These are phyloP conservation scores for Protobothrops flavoviridis DNA, from an alignment of 2,113 vertebrate species.

Conservation along the genomic window DNA sequence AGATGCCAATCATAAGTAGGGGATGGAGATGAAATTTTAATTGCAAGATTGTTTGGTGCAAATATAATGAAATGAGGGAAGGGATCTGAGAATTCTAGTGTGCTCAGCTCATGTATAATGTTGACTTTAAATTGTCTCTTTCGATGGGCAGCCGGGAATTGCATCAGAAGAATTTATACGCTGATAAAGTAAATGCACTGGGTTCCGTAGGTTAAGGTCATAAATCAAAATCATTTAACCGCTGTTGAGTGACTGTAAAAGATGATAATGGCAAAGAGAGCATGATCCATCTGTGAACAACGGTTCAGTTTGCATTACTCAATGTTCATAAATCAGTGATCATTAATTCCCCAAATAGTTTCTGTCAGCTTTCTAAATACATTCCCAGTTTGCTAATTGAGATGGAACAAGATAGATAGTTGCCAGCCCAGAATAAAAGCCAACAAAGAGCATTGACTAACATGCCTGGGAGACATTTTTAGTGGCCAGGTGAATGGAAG, in stretches of 20 bases:
- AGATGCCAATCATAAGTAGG: conserved; percentile 78
- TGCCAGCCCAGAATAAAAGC: conserved; percentile 56
- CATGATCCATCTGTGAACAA: conserved; percentile 65
- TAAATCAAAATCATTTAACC: conserved; percentile 82
- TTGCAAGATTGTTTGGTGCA: conserved; percentile 79
- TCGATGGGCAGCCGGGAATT: conserved; percentile 70
- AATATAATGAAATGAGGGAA: conserved; percentile 79
- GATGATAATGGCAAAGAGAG: conserved; percentile 64
- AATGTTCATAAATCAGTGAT: conserved; percentile 81
- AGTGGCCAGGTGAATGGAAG: neutral
- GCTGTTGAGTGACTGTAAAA: conserved; percentile 76
- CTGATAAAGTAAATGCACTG: conserved; percentile 76
- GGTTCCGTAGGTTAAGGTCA: conserved; percentile 77
- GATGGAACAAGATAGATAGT: conserved; percentile 73
- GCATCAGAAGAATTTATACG: conserved; percentile 73
- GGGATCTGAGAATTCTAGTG: conserved; percentile 76
- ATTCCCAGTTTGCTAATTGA: conserved; percentile 77
- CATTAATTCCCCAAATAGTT: conserved; percentile 81
- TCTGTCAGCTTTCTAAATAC: conserved; percentile 77
- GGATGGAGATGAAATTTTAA: conserved; percentile 80
- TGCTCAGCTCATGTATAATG: conserved; percentile 77
- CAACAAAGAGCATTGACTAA: conserved; percentile 49
- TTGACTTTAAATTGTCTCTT: conserved; percentile 77
- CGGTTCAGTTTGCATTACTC: conserved; percentile 70
- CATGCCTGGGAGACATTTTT: neutral